Conservation (phyloP, 2,888 invertebrate species). For the Epirrhoe alternata region DNA sequence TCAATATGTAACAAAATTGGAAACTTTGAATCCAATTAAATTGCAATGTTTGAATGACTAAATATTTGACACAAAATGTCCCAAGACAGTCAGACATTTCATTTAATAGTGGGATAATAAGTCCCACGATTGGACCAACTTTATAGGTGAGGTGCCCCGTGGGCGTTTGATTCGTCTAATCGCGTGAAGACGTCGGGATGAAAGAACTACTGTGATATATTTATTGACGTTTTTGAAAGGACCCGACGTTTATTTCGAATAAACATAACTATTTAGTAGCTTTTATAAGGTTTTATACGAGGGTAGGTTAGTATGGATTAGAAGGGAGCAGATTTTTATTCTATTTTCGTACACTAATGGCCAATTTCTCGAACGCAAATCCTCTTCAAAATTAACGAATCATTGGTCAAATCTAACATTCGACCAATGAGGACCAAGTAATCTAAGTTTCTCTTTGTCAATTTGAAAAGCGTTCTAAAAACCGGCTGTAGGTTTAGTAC, state of each 20-base stretch:
- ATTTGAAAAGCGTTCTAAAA: too few species aligned
- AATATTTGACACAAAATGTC: not conserved
- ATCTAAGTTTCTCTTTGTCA: too few species aligned
- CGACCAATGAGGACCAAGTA: too few species aligned
- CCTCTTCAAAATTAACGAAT: too few species aligned
- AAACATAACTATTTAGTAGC: slow-evolving; percentile 80
- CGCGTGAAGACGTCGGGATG: slow-evolving; percentile 40
- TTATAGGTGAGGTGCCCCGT: not conserved
- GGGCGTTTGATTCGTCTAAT: slow-evolving; percentile 33
- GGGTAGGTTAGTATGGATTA: slow-evolving; percentile 53
- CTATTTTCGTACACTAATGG: not conserved
- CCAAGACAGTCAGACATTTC: not conserved
- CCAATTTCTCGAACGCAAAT: too few species aligned
- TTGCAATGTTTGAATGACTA: not conserved
- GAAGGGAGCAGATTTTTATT: slow-evolving; percentile 36
- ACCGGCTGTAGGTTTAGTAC: too few species aligned
- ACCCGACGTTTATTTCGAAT: slow-evolving; percentile 72
- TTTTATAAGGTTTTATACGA: slow-evolving; percentile 73
- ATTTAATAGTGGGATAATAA: not conserved
- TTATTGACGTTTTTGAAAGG: slow-evolving; percentile 69
- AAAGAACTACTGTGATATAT: slow-evolving; percentile 68
- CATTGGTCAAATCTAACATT: too few species aligned
- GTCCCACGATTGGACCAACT: not conserved
- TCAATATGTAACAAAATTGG: too few species aligned
- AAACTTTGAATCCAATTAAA: not conserved